phyloP scores from a whole-genome alignment of 2,888 invertebrate genomes.

The Hermaeophaga mercurialis region DNA sequence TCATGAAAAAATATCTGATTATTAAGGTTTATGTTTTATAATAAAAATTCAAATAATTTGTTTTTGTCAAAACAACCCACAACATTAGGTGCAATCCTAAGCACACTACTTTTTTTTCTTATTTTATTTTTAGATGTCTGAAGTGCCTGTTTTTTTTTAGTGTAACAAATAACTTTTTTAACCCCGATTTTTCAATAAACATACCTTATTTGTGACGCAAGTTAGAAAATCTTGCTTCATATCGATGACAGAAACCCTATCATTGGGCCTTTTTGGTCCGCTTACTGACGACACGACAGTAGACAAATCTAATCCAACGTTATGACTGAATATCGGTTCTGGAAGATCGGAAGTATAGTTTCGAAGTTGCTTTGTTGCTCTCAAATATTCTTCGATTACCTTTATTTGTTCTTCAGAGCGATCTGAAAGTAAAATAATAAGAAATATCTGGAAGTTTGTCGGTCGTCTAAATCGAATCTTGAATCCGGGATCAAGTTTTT shows the following conservation, averaged over 20 bases:
- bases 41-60: no score
- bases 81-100: no score
- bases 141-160: no score
- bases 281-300: conserved; percentile 94
- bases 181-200: no score
- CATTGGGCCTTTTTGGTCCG: conserved; percentile 97
- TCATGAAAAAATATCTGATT: no score
- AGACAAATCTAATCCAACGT: conserved; percentile 82
- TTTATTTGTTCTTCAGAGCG: conserved; percentile 77
- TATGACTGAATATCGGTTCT: conserved; percentile 86
- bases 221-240: conserved; percentile 89
- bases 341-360: conserved; percentile 75
- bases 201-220: conserved; percentile 87
- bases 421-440: conserved; percentile 60
- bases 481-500: no score
- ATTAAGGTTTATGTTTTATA: no score
- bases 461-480: no score
- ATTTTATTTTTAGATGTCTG: no score
- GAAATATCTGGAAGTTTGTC: conserved; percentile 1
- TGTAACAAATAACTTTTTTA: no score
- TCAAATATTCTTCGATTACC: conserved; percentile 81
- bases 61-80: no score
- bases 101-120: no score
- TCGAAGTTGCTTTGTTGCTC: conserved; percentile 80
- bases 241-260: conserved; percentile 85